Evolutionary conservation across 2,888 invertebrate species (phyloP).

Genomic region (Xanthorhoe designata): DNA sequence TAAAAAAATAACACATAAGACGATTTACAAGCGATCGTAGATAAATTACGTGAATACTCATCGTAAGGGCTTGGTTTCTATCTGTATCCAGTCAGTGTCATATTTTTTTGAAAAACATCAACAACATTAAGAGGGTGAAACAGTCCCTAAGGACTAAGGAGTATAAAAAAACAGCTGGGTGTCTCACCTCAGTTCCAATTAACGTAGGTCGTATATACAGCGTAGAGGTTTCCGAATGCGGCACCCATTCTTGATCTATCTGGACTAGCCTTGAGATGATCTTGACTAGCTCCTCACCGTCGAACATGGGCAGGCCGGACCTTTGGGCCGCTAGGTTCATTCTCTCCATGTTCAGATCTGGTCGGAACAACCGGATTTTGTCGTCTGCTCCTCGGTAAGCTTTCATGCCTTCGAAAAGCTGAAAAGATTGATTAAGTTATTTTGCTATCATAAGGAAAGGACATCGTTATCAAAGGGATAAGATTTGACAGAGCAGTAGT

Average conservation of each 20-base stretch:
- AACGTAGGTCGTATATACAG: slow-evolving; percentile 98
- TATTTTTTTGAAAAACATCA: too few relatives aligned
- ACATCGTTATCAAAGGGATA: neutral
- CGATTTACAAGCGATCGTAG: too few relatives aligned
- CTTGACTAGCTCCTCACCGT: slow-evolving; percentile 93
- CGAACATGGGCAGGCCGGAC: slow-evolving; percentile 95
- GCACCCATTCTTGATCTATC: slow-evolving; percentile 99
- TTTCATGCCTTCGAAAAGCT: slow-evolving; percentile 99
- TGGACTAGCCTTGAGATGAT: slow-evolving; percentile 94
- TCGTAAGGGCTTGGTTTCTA: too few relatives aligned
- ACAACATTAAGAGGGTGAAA: too few relatives aligned
- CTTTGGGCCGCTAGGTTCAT: slow-evolving; percentile 95
- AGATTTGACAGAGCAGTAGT: neutral
- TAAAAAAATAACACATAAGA: too few relatives aligned
- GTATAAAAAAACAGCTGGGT: neutral
- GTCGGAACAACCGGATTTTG: slow-evolving; percentile 96
- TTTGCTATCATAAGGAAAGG: neutral
- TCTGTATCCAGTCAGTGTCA: too few relatives aligned
- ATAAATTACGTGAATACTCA: too few relatives aligned
- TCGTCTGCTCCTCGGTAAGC: slow-evolving; percentile 97
- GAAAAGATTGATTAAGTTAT: slow-evolving; percentile 47
- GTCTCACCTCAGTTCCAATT: slow-evolving; percentile 97
- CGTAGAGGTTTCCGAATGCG: slow-evolving; percentile 94
- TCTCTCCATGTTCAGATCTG: slow-evolving; percentile 97
- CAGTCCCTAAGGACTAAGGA: neutral